Base-by-base conservation (phyloP, 1,140 invertebrate species). In the Magallana ariakensis region DNA sequence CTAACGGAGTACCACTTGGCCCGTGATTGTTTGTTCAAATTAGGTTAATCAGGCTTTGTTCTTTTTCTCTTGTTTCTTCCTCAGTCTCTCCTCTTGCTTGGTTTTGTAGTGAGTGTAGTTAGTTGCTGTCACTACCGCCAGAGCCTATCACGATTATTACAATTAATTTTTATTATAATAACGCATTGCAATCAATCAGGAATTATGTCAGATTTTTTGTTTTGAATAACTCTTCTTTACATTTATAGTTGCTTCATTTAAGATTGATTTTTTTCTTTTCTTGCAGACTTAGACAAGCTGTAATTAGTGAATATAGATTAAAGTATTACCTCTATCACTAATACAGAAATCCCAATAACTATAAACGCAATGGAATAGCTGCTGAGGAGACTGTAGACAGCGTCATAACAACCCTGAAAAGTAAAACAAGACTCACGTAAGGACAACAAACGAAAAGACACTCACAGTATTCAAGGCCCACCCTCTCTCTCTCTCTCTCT, bases 321-420 rank as follows among this genome's bases (percentile, higher is more conserved):
- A 5, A 46, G 33, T 46, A 46, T 87, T 57, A 87, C 86, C 58
- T 87, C 86, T 56, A 87, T 62, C 53, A 87, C 82, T 19, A 87
- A 62, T 16, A 87, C 26, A 54, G 33, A 54, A 19, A 87, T 75
- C 5, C 86, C 86, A 22, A 84, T 54, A 7, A 56, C 86, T 46
- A 87, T 87, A 16, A 87, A 87, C 55, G 22, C 62, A 22, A 54
- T 83, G 5, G 57, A 70, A 54, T 87, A 87, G n/a, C 56, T 46
- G 53, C 33, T 75, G 2, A 87, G 60, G 53, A 70, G 56, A n/a
- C 75, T 80, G 26, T 87, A 84, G 4, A 83, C 81, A 26, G 86
- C 86, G 46, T 87, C 81, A 54, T 87, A 87, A 26, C 86, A 87
- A 16, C 86, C 86, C 86, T 87, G 54, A 11, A 81, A 87, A 46